phyloP scores from a whole-genome alignment of 2,797 vertebrate species.

The Gallirallus australis region DNA sequence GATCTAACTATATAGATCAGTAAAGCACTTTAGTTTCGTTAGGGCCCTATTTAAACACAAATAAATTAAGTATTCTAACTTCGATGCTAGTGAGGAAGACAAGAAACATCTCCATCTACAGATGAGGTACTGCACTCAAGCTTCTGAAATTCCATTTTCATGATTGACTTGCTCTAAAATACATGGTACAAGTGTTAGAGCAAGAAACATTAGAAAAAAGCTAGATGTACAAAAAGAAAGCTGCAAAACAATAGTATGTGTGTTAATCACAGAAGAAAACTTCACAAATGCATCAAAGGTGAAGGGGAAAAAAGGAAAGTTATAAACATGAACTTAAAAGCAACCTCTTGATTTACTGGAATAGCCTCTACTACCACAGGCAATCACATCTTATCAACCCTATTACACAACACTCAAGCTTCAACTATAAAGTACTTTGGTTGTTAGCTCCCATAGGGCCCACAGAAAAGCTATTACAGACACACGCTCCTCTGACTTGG shows the following conservation, averaged over 20 bases:
- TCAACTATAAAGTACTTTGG: not conserved
- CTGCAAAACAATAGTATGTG: not conserved
- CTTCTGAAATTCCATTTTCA: not conserved
- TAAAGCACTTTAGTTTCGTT: not conserved
- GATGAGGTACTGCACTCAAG: not conserved
- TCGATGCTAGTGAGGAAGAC: not conserved
- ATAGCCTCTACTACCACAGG: not conserved
- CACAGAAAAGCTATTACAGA: conserved; percentile 2
- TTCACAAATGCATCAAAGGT: not conserved
- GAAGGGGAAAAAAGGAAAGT: not conserved
- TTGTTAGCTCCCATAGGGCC: not conserved
- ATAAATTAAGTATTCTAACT: not conserved
- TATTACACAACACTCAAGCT: not conserved
- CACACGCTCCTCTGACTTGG: not conserved
- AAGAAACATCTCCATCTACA: not conserved
- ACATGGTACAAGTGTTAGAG: not conserved
- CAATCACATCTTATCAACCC: not conserved
- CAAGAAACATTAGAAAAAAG: not conserved
- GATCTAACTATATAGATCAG: not conserved
- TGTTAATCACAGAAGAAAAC: not conserved
- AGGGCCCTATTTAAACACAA: not conserved
- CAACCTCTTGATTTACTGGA: not conserved
- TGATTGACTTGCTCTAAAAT: not conserved
- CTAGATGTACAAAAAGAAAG: not conserved
- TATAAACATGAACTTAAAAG: not conserved